A percentile compares a stretch with the other conserved stretches of the same genome.
Conservation (phyloP, 1,140 invertebrate species). For the Drosophila pseudoobscura region DNA sequence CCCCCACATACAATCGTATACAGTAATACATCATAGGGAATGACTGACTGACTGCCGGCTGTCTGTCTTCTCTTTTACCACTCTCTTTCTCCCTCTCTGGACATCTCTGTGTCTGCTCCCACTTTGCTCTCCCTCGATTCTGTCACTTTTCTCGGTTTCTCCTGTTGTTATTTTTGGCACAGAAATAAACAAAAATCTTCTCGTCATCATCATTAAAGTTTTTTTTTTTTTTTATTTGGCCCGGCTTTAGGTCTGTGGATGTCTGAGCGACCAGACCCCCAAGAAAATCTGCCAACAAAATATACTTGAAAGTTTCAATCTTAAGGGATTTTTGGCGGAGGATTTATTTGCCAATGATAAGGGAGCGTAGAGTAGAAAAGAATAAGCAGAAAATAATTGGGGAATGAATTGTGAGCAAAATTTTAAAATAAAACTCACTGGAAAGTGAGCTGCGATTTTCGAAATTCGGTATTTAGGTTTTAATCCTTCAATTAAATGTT, state of each 20-base stretch:
- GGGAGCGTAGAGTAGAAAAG: not conserved
- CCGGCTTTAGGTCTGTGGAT: slow-evolving; percentile 26
- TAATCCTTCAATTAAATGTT: too few species aligned
- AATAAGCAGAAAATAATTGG: too few species aligned
- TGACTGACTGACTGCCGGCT: slow-evolving; percentile 10
- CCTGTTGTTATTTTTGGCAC: slow-evolving; percentile 61
- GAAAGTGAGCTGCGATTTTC: too few species aligned
- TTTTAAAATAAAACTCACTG: too few species aligned
- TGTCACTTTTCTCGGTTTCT: slow-evolving; percentile 24
- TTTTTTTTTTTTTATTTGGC: not conserved
- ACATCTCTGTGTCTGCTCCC: not conserved
- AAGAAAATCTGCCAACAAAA: slow-evolving; percentile 15
- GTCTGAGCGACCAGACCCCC: slow-evolving; percentile 27
- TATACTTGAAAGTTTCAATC: slow-evolving; percentile 30
- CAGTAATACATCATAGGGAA: slow-evolving; percentile 33
- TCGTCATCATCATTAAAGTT: slow-evolving; percentile 70
- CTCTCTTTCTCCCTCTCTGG: not conserved
- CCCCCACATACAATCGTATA: not conserved
- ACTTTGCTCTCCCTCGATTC: not conserved
- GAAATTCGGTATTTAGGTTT: too few species aligned
- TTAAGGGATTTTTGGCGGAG: slow-evolving; percentile 18
- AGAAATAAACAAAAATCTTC: slow-evolving; percentile 38
- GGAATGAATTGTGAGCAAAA: too few species aligned
- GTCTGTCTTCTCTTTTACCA: not conserved
- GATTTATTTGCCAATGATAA: too few species aligned